Percentiles rank a stretch among this genome's conserved stretches.
Conservation (phyloP, 2,113 vertebrate species). For the Parus major region DNA sequence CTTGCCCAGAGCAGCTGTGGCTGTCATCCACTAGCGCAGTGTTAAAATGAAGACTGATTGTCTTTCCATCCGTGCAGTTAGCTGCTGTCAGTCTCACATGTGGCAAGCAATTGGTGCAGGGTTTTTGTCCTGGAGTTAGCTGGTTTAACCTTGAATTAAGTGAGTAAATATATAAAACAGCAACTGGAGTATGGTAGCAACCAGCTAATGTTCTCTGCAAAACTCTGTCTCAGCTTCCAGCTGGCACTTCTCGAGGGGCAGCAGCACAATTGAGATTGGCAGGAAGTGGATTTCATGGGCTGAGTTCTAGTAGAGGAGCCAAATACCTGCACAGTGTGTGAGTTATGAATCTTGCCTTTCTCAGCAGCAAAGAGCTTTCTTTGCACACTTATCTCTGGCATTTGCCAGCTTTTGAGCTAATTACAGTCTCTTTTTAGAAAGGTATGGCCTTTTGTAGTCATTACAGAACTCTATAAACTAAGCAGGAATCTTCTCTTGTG, state of each 20-base stretch:
- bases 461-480: background rate
- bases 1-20: conserved; percentile 13
- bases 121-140: background rate
- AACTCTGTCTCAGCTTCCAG: background rate
- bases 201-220: background rate
- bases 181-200: background rate
- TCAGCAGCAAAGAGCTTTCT: background rate
- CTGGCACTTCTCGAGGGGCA: background rate
- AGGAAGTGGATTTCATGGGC: background rate
- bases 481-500: background rate
- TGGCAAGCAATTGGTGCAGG: background rate
- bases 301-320: background rate
- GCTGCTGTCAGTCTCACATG: background rate
- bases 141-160: conserved; percentile 23
- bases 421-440: background rate
- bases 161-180: background rate
- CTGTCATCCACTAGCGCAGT: background rate
- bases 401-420: background rate
- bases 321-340: background rate
- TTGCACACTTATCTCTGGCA: background rate
- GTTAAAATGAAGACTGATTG: conserved; percentile 24
- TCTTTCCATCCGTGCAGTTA: background rate
- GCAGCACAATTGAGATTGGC: background rate
- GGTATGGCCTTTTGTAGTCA: background rate
- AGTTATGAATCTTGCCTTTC: background rate